Conservation (phyloP, 2,888 invertebrate species). For the Stramonita haemastoma region DNA sequence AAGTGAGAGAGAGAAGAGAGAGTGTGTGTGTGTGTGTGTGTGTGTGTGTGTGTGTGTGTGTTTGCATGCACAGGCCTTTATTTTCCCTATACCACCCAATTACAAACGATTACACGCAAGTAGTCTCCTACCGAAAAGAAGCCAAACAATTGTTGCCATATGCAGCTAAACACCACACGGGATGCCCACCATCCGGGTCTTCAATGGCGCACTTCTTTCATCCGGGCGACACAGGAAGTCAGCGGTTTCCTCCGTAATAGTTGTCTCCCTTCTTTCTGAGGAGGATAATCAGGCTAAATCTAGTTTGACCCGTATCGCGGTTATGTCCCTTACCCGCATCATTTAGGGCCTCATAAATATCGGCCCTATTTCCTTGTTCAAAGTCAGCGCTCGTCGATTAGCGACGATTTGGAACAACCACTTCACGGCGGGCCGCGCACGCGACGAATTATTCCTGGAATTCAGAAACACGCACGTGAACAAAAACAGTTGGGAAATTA, state of each 20-base stretch:
- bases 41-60: background rate
- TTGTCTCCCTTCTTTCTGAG: conserved; percentile 17
- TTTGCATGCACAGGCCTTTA: background rate
- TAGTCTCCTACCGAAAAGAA: background rate
- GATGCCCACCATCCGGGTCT: background rate
- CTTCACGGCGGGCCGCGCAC: conserved; percentile 9
- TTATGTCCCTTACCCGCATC: conserved; percentile 35
- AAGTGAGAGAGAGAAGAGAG: background rate
- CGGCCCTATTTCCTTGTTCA: conserved; percentile 18
- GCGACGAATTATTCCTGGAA: background rate
- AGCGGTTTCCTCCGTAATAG: conserved; percentile 16
- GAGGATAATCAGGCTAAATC: conserved; percentile 29
- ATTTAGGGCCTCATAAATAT: conserved; percentile 23
- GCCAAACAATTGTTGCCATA: conserved; percentile 4
- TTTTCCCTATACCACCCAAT: conserved; percentile 13
- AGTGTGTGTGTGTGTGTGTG: background rate
- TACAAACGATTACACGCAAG: conserved; percentile 26
- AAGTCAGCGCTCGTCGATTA: conserved; percentile 30
- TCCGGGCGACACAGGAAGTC: conserved; percentile 18
- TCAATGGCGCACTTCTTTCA: background rate
- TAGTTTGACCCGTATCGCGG: conserved; percentile 30
- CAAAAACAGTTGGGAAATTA: background rate
- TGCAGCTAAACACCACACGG: background rate
- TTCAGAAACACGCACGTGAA: conserved; percentile 24
- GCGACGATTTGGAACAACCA: conserved; percentile 25